A percentile compares a stretch with the other conserved stretches of the same genome.
Conservation (phyloP, 2,888 invertebrate species). For the Ennomos erosarius region DNA sequence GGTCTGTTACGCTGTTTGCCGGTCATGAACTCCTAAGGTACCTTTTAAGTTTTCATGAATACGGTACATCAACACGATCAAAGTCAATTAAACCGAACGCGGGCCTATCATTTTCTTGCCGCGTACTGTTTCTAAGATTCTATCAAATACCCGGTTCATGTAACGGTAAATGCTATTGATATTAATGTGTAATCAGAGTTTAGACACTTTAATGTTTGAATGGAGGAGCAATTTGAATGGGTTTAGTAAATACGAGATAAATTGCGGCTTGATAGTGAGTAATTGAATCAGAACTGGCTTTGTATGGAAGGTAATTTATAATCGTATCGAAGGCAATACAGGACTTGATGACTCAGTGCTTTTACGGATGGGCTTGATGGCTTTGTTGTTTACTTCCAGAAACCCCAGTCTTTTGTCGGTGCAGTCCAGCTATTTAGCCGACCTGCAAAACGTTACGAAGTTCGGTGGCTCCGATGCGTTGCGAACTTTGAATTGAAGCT, state of each 20-base stretch:
- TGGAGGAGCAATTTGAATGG: conserved; percentile 31
- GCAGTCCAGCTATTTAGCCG: no score
- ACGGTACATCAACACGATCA: no score
- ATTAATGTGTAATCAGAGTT: conserved; percentile 46
- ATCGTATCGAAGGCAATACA: neutral
- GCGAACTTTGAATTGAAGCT: no score
- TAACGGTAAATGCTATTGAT: conserved; percentile 52
- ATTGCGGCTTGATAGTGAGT: conserved; percentile 20
- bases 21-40: no score
- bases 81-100: no score
- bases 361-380: neutral
- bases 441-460: no score
- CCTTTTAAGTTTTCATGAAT: no score
- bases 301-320: neutral
- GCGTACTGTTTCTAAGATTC: conserved; percentile 5
- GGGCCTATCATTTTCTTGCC: neutral
- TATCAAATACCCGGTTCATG: conserved; percentile 32
- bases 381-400: no score
- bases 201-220: conserved; percentile 24
- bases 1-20: no score
- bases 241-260: conserved; percentile 27
- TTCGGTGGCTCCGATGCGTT: no score
- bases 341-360: neutral
- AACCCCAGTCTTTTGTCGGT: no score
- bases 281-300: conserved; percentile 4